These are phyloP conservation scores for Lepus americanus DNA, from an alignment of 2,113 vertebrate species.

Conservation along the genomic window DNA sequence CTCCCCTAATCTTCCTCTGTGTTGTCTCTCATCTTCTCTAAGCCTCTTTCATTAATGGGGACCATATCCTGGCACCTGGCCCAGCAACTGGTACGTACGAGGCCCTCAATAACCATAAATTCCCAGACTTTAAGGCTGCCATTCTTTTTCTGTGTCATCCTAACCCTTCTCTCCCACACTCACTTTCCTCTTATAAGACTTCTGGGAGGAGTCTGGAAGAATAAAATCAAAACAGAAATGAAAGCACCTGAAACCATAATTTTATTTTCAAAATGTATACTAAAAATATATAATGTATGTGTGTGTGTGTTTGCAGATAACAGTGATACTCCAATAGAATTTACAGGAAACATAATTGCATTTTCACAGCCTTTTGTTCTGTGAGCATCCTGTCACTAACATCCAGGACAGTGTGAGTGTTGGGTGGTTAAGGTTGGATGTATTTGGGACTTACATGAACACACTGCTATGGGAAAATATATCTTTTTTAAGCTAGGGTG, in stretches of 20 bases:
- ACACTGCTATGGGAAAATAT: neutral
- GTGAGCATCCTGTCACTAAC: neutral
- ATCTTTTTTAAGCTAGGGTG: constrained; percentile 22
- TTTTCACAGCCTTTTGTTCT: neutral
- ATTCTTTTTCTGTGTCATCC: neutral
- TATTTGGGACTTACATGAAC: neutral
- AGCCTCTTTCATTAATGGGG: neutral
- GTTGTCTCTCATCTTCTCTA: neutral
- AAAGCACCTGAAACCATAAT: constrained; percentile 8
- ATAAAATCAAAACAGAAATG: constrained; percentile 2
- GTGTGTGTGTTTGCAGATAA: neutral
- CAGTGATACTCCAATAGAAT: neutral
- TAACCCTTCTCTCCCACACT: neutral
- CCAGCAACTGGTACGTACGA: neutral
- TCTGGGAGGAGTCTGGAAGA: constrained; percentile 9
- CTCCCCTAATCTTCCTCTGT: neutral
- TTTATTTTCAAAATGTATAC: constrained; percentile 25
- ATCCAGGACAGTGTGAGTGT: neutral
- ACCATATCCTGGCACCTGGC: neutral
- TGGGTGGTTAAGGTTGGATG: neutral
- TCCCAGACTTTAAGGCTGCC: neutral
- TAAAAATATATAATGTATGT: neutral
- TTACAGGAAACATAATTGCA: neutral
- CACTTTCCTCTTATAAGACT: neutral
- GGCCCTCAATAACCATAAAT: no score